These are phyloP conservation scores for Thymelicus sylvestris DNA, from an alignment of 2,888 invertebrate species.

Conservation along the genomic window DNA sequence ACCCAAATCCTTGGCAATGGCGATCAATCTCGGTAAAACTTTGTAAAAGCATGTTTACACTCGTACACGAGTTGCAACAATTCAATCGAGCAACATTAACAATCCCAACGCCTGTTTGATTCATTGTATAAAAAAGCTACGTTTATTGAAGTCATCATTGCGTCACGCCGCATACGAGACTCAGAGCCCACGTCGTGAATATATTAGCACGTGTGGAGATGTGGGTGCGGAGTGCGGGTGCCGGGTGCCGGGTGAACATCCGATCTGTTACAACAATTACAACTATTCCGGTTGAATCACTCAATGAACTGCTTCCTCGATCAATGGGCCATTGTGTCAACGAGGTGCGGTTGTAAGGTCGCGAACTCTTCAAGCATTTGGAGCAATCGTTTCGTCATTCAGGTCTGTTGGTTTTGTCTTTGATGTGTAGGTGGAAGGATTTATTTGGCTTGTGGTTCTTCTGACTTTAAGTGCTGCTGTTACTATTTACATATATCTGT, in stretches of 20 bases:
- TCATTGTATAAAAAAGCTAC: background rate
- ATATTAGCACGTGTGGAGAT: slow-evolving; percentile 21
- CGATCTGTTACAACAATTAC: slow-evolving; percentile 15
- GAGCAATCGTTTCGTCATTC: background rate
- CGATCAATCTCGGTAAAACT: too few species aligned
- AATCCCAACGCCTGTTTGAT: too few species aligned
- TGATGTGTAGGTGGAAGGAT: too few species aligned
- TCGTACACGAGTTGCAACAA: too few species aligned
- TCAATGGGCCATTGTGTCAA: slow-evolving; percentile 7
- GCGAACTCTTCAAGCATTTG: background rate
- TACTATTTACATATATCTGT: too few species aligned
- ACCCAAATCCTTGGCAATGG: too few species aligned
- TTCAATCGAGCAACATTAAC: too few species aligned
- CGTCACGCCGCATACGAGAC: slow-evolving; percentile 2
- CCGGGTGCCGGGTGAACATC: slow-evolving; percentile 1
- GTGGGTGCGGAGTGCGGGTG: background rate
- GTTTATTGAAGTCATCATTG: slow-evolving; percentile 20
- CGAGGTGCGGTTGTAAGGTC: background rate
- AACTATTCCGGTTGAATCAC: slow-evolving; percentile 5
- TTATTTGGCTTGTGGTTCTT: too few species aligned
- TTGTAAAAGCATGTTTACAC: too few species aligned
- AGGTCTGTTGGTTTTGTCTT: too few species aligned
- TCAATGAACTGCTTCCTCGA: background rate
- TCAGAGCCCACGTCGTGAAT: slow-evolving; percentile 23
- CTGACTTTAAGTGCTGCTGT: too few species aligned